A percentile compares a stretch with the other conserved stretches of the same genome.
Evolutionary conservation across 2,888 invertebrate genomes (phyloP).

Genomic region (Thumatha senex): DNA sequence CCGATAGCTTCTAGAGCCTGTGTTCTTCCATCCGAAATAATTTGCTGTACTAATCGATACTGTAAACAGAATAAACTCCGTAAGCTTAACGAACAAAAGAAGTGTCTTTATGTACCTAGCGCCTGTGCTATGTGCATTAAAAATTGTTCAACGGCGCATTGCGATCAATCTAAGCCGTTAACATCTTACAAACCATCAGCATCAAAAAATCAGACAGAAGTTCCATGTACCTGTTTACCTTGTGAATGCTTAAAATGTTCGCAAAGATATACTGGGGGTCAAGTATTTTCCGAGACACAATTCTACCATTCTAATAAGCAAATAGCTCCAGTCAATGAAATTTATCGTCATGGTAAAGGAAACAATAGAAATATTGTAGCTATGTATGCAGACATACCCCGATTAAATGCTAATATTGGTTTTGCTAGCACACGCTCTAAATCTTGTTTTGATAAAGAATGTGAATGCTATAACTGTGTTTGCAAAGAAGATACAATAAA

Average conservation of each 20-base stretch:
- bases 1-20: background rate
- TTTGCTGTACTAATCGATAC: background rate
- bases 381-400: constrained; percentile 43
- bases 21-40: background rate
- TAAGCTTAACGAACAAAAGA: constrained; percentile 14
- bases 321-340: constrained; percentile 26
- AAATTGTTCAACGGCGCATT: constrained; percentile 23
- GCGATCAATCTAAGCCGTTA: constrained; percentile 41
- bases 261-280: constrained; percentile 26
- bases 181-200: constrained; percentile 4
- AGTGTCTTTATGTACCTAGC: constrained; percentile 48
- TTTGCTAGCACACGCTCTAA: background rate
- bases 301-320: constrained; percentile 4
- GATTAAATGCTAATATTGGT: constrained; percentile 21
- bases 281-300: background rate
- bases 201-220: constrained; percentile 13
- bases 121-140: constrained; percentile 37
- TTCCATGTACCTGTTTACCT: constrained; percentile 53
- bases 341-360: constrained; percentile 6
- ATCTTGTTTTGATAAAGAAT: constrained; percentile 37
- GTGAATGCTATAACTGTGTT: constrained; percentile 48
- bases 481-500: constrained; percentile 27
- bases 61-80: constrained; percentile 14
- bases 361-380: constrained; percentile 32
- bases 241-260: constrained; percentile 57